Evolutionary conservation across 2,888 invertebrate genomes (phyloP).

Genomic region (Sepioteuthis lessoniana): DNA sequence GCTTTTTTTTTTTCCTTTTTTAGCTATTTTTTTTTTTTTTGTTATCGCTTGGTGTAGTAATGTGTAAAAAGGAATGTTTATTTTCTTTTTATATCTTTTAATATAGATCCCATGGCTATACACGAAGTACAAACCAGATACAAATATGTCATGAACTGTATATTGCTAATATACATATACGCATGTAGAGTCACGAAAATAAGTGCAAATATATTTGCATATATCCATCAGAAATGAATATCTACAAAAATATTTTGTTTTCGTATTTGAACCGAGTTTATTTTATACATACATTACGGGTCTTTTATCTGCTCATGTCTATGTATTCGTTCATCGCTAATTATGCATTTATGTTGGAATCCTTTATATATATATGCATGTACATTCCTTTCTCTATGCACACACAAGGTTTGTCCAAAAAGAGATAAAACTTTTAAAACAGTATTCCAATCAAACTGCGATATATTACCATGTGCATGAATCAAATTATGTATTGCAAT

Average conservation of each 20-base stretch:
- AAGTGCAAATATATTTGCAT: background rate
- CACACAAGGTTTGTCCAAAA: too few species aligned
- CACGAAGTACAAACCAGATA: background rate
- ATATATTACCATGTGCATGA: too few species aligned
- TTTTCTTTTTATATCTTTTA: background rate
- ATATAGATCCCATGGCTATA: slow-evolving; percentile 21
- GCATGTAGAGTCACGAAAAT: background rate
- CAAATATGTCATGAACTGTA: background rate
- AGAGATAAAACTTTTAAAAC: too few species aligned
- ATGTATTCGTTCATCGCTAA: too few species aligned
- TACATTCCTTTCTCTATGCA: too few species aligned
- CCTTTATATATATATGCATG: too few species aligned
- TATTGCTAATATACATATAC: background rate
- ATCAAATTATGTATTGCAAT: too few species aligned
- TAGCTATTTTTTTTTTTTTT: background rate
- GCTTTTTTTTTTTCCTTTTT: background rate
- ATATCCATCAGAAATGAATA: background rate
- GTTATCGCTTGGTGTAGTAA: background rate
- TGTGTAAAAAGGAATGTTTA: background rate
- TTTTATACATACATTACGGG: background rate
- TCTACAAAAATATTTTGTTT: background rate
- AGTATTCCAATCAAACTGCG: too few species aligned
- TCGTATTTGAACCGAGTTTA: background rate
- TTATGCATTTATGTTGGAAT: too few species aligned
- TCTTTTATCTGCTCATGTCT: background rate